phyloP scores from a whole-genome alignment of 1,140 invertebrate genomes.

The Caenorhabditis remanei region DNA sequence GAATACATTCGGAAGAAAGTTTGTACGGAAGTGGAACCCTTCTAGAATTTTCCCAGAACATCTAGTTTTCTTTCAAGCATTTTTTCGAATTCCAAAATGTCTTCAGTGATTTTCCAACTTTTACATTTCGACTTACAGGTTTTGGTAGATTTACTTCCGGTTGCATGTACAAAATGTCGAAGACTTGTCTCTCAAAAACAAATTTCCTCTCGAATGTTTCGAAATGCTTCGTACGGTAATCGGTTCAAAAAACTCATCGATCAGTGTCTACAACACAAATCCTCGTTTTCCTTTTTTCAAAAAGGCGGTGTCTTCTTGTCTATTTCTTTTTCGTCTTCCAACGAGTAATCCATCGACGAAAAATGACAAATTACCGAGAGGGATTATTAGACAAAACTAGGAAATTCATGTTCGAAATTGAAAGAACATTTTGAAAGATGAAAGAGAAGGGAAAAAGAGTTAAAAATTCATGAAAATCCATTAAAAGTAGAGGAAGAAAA shows the following conservation, averaged over 20 bases:
- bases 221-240: background rate
- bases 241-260: constrained; percentile 46
- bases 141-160: too few species aligned
- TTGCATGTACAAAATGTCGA: background rate
- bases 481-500: background rate
- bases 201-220: background rate
- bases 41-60: too few species aligned
- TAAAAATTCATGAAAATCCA: constrained; percentile 50
- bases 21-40: too few species aligned
- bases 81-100: too few species aligned
- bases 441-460: background rate
- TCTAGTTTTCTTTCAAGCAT: too few species aligned
- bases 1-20: too few species aligned
- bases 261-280: constrained; percentile 22
- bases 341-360: constrained; percentile 40
- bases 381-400: constrained; percentile 10
- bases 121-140: too few species aligned
- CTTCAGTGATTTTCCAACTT: too few species aligned
- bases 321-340: background rate
- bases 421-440: constrained; percentile 14
- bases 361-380: constrained; percentile 51
- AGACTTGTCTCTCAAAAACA: background rate
- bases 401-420: constrained; percentile 36
- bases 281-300: constrained; percentile 36
- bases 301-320: constrained; percentile 17